Evolutionary conservation across 2,888 invertebrate genomes (phyloP).

Genomic region (Actias luna): DNA sequence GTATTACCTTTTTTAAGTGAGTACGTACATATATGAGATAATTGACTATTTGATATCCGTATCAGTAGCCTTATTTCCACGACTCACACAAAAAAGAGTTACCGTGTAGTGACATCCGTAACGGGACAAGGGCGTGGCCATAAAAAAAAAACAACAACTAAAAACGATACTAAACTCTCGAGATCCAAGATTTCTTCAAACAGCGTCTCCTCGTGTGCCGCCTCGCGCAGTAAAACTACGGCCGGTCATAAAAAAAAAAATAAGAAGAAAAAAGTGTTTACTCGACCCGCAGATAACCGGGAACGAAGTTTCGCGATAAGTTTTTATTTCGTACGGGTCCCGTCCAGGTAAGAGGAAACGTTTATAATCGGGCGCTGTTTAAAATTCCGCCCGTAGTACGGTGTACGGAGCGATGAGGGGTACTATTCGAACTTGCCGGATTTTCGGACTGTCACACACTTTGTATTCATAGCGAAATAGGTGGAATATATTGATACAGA

Average conservation of each 20-base stretch:
- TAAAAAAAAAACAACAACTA: slow-evolving; percentile 4
- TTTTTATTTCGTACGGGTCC: slow-evolving; percentile 74
- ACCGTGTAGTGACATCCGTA: not conserved
- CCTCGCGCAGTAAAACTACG: slow-evolving; percentile 57
- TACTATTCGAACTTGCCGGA: slow-evolving; percentile 20
- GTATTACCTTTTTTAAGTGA: too few species aligned
- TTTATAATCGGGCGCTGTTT: not conserved
- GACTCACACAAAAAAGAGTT: not conserved
- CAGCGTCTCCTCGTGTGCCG: not conserved
- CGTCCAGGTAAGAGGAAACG: slow-evolving; percentile 25
- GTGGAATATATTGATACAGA: slow-evolving; percentile 16
- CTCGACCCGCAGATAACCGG: slow-evolving; percentile 71
- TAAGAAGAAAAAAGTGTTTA: slow-evolving; percentile 80
- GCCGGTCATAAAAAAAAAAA: slow-evolving; percentile 75
- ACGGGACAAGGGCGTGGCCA: not conserved
- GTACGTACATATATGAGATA: too few species aligned
- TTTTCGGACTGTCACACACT: slow-evolving; percentile 1
- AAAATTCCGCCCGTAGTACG: not conserved
- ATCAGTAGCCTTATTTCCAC: not conserved
- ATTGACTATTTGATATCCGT: not conserved
- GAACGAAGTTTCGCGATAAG: slow-evolving; percentile 76
- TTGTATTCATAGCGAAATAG: slow-evolving; percentile 7
- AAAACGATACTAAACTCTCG: not conserved
- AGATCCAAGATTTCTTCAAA: slow-evolving; percentile 9
- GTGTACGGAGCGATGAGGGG: not conserved